Conservation (phyloP, 2,797 vertebrate species). For the Coreius guichenoti region DNA sequence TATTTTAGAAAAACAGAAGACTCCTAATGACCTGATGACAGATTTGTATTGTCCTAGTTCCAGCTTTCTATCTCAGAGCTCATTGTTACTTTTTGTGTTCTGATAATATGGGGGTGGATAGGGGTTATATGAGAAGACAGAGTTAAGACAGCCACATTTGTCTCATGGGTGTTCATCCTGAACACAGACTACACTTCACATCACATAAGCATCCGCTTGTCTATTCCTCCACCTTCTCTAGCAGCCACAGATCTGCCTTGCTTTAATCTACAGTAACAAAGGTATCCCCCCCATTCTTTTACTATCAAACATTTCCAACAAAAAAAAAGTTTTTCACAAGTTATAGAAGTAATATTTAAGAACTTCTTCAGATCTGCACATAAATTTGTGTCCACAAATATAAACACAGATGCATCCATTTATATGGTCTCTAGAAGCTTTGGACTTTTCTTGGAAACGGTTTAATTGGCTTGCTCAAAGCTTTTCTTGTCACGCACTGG, state of each 20-base stretch:
- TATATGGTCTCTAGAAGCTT: neutral
- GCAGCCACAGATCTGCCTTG: constrained; percentile 29
- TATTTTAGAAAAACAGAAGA: constrained; percentile 8
- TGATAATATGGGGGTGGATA: constrained; percentile 24
- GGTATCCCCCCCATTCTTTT: neutral
- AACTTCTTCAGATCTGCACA: constrained; percentile 22
- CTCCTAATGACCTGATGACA: constrained; percentile 45
- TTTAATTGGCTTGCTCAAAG: constrained; percentile 32
- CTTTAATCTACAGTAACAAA: constrained; percentile 42
- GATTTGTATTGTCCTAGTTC: constrained; percentile 18
- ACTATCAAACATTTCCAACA: constrained; percentile 28
- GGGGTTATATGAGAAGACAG: constrained; percentile 27
- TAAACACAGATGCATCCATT: neutral
- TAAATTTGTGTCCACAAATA: constrained; percentile 3
- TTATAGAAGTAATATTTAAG: constrained; percentile 23
- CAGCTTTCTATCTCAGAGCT: constrained; percentile 5
- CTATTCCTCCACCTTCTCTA: constrained; percentile 23
- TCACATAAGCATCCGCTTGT: constrained; percentile 34
- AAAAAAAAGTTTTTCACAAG: constrained; percentile 26
- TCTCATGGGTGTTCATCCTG: constrained; percentile 28
- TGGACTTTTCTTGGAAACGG: constrained; percentile 24
- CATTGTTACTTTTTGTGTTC: constrained; percentile 29
- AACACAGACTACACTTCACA: constrained; percentile 28
- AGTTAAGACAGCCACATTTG: constrained; percentile 39
- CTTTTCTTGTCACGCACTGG: neutral